A percentile compares a stretch with the other conserved stretches of the same genome.
Conservation (phyloP, 2,113 vertebrate genomes). For the Otus sunia region DNA sequence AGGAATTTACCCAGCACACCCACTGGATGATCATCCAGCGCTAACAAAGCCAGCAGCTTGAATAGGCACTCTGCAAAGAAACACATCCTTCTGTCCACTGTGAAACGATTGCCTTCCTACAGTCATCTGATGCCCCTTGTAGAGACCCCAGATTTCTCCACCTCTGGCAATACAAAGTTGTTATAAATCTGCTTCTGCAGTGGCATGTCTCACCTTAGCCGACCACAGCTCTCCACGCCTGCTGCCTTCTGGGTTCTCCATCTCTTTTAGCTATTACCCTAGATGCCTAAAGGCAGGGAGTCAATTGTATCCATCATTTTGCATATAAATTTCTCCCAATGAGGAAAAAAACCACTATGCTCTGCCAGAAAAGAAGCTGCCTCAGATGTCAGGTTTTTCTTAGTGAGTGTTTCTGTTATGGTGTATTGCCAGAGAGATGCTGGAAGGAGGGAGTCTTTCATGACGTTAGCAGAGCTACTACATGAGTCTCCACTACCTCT, state of each 20-base stretch:
- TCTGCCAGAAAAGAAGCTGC: background rate
- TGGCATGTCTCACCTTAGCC: background rate
- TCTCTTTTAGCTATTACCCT: background rate
- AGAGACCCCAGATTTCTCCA: background rate
- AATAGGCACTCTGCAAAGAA: background rate
- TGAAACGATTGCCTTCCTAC: too few species aligned
- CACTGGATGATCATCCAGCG: background rate
- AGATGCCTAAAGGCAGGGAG: background rate
- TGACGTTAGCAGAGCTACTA: background rate
- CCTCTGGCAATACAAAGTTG: background rate
- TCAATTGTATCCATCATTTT: background rate
- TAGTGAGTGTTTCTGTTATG: background rate
- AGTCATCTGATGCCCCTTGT: background rate
- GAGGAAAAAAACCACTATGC: background rate
- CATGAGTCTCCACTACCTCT: background rate
- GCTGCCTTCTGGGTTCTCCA: background rate
- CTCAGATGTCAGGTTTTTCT: background rate
- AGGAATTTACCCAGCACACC: background rate
- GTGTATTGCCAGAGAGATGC: background rate
- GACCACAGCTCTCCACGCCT: background rate
- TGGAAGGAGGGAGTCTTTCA: background rate
- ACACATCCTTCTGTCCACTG: rapidly evolving
- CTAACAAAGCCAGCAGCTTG: background rate
- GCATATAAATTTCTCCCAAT: background rate
- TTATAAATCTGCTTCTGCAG: background rate